Percentiles rank a stretch among this genome's conserved stretches.
Conservation (phyloP, 2,888 invertebrate genomes). For the Aleiodes leptofemur region DNA sequence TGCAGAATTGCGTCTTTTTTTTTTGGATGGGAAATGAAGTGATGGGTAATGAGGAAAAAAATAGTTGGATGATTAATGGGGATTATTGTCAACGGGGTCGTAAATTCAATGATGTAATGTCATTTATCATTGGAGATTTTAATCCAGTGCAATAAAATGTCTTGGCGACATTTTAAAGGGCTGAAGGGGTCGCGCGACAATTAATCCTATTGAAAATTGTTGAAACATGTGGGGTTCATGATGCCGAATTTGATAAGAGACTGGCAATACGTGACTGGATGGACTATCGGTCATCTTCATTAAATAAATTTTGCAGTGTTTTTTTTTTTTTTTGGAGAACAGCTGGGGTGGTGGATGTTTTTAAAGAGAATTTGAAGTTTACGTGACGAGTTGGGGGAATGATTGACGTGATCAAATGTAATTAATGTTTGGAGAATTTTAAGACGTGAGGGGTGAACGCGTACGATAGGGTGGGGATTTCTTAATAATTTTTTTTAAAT, state of each 20-base stretch:
- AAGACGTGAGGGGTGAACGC: no score
- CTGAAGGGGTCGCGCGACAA: conserved; percentile 37
- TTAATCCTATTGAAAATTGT: conserved; percentile 50
- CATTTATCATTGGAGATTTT: conserved; percentile 45
- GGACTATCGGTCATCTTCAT: conserved; percentile 50
- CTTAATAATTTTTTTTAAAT: background rate
- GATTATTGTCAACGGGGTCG: conserved; percentile 27
- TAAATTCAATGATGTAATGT: conserved; percentile 51
- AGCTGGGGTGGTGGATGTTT: no score
- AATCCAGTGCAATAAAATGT: conserved; percentile 49
- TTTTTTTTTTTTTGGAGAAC: background rate
- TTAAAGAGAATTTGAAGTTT: no score
- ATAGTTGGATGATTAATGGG: background rate
- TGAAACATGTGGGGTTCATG: conserved; percentile 45
- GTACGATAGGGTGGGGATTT: no score
- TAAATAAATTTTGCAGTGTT: conserved; percentile 38
- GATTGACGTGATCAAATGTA: no score
- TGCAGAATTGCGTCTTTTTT: background rate
- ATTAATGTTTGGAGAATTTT: no score
- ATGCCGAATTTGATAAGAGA: conserved; percentile 19
- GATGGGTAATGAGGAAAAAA: background rate
- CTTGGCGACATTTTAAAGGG: conserved; percentile 4
- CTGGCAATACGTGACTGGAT: conserved; percentile 47
- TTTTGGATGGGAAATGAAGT: no score
- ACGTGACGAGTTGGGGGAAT: no score